Evolutionary conservation across 2,113 vertebrate species (phyloP).

Genomic region (Phrynosoma platyrhinos): DNA sequence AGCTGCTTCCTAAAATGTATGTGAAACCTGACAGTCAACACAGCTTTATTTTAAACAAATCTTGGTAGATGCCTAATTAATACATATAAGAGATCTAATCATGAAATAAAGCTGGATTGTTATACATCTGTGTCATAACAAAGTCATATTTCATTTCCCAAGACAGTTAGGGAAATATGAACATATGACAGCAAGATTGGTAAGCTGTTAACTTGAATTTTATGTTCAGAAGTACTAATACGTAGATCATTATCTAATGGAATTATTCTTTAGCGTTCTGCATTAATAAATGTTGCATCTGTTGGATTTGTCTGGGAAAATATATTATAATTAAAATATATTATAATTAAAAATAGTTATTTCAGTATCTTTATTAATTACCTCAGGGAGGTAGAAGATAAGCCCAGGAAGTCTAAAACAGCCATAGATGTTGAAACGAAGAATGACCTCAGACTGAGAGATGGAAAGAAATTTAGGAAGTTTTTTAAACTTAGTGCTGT

Average conservation of each 20-base stretch:
- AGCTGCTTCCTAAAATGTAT: neutral
- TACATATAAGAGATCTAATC: neutral
- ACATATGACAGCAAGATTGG: neutral
- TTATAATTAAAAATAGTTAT: too few relatives aligned
- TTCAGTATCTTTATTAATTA: too few relatives aligned
- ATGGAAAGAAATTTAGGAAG: too few relatives aligned
- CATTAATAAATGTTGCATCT: too few relatives aligned
- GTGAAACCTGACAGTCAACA: neutral
- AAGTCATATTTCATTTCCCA: neutral
- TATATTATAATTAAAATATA: too few relatives aligned
- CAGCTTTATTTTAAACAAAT: neutral
- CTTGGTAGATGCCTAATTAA: neutral
- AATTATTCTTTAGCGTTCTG: too few relatives aligned
- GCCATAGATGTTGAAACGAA: too few relatives aligned
- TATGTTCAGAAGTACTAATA: neutral
- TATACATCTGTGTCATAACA: neutral
- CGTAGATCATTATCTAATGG: neutral
- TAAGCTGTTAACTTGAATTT: neutral
- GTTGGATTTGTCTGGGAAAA: too few relatives aligned
- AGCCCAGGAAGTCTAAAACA: too few relatives aligned
- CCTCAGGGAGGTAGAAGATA: too few relatives aligned
- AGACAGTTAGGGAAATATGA: neutral
- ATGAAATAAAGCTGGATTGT: neutral
- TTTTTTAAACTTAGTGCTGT: too few relatives aligned
- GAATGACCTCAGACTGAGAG: too few relatives aligned